phyloP scores from a whole-genome alignment of 2,888 invertebrate species.

The Mylabris sibirica region DNA sequence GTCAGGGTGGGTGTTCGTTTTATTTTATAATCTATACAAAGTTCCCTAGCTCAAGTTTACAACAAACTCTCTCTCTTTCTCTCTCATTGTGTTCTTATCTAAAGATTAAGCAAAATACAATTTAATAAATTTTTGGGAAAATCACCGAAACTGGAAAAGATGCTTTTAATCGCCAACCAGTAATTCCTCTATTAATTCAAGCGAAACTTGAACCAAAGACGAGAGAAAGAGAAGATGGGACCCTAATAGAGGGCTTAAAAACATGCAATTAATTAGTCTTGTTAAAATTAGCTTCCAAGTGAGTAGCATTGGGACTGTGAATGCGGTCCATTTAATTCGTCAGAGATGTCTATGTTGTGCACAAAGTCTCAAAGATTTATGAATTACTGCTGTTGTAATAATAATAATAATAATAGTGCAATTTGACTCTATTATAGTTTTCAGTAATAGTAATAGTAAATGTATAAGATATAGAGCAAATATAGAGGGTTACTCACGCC shows the following conservation, averaged over 20 bases:
- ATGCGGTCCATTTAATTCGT: constrained; percentile 51
- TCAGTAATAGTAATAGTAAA: constrained; percentile 30
- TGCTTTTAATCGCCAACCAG: neutral
- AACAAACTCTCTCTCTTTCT: neutral
- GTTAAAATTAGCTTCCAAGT: constrained; percentile 42
- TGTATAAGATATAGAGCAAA: constrained; percentile 30
- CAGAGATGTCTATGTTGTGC: constrained; percentile 39
- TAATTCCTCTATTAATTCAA: constrained; percentile 28
- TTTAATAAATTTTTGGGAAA: neutral
- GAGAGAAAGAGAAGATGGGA: constrained; percentile 18
- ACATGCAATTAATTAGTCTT: constrained; percentile 47
- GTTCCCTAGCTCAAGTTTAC: neutral
- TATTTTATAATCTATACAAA: neutral
- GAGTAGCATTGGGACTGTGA: constrained; percentile 39
- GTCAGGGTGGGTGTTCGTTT: constrained; percentile 21
- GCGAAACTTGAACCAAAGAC: constrained; percentile 17
- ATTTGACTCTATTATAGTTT: constrained; percentile 44
- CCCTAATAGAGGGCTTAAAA: constrained; percentile 40
- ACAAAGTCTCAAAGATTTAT: constrained; percentile 55
- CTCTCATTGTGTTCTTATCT: neutral
- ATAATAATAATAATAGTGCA: constrained; percentile 41
- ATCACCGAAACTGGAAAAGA: constrained; percentile 5
- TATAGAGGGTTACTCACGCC: too few species aligned
- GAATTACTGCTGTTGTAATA: constrained; percentile 39
- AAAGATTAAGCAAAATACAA: constrained; percentile 3